phyloP scores from a whole-genome alignment of 1,140 invertebrate species.

The Stegodyphus dumicola region DNA sequence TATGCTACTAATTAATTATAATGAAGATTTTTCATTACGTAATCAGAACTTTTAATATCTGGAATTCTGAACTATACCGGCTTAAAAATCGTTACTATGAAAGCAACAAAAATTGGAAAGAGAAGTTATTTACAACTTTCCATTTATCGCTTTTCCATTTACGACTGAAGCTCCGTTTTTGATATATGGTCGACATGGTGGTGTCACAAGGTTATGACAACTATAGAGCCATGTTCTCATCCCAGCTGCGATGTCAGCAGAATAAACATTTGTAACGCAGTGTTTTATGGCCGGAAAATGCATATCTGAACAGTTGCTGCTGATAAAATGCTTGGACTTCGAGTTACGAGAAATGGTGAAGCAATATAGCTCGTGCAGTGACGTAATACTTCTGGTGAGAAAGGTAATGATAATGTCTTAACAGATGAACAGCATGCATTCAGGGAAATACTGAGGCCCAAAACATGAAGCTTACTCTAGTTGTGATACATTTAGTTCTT shows the following conservation, averaged over 20 bases:
- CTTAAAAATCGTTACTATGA: too few species aligned
- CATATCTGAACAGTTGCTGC: background rate
- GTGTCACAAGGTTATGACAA: slow-evolving; percentile 57
- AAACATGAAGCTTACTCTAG: background rate
- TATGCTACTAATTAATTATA: too few species aligned
- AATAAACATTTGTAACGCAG: slow-evolving; percentile 28
- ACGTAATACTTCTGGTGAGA: background rate
- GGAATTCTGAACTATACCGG: too few species aligned
- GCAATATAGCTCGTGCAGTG: background rate
- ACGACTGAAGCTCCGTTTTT: background rate
- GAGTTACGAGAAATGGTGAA: background rate
- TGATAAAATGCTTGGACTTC: slow-evolving; percentile 20
- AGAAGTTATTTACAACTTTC: background rate
- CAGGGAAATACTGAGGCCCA: background rate
- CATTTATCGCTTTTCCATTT: slow-evolving; percentile 1
- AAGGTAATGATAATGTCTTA: background rate
- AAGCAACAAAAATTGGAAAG: too few species aligned
- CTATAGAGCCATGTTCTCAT: slow-evolving; percentile 42
- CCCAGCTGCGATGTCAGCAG: slow-evolving; percentile 11
- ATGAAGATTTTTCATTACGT: too few species aligned
- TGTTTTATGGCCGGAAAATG: slow-evolving; percentile 51
- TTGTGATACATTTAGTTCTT: too few species aligned
- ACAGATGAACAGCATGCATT: background rate
- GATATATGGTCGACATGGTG: slow-evolving; percentile 22
- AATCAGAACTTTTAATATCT: too few species aligned